A percentile compares a stretch with the other conserved stretches of the same genome.
phyloP scores from a whole-genome alignment of 92 coral and sea anemone genomes.

The Anthopleura xanthogrammica region DNA sequence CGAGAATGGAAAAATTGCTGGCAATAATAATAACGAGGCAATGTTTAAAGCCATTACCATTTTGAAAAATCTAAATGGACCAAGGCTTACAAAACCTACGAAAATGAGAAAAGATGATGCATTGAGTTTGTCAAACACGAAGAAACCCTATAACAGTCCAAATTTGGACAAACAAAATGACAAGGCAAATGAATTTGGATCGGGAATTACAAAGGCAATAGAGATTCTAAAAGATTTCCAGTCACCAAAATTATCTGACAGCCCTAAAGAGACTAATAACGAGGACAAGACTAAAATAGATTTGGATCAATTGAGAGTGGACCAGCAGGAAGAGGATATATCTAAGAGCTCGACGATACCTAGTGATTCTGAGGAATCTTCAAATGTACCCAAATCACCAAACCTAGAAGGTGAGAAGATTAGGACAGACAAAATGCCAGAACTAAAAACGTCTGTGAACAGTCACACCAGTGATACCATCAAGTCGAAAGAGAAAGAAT shows the following conservation, averaged over 20 bases:
- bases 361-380: not conserved
- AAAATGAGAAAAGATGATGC: not conserved
- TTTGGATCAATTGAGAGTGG: no score
- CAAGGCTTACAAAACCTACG: not conserved
- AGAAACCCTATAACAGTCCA: constrained; percentile 12
- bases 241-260: constrained; percentile 3
- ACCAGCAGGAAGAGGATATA: not conserved
- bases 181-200: not conserved
- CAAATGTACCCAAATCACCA: not conserved
- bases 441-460: not conserved
- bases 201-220: constrained; percentile 27
- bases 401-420: not conserved
- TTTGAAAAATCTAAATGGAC: constrained; percentile 11
- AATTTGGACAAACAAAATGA: not conserved
- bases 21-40: not conserved
- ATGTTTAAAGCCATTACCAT: constrained; percentile 13
- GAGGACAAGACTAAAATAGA: not conserved
- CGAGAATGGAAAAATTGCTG: not conserved
- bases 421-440: constrained; percentile 1
- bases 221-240: constrained; percentile 15
- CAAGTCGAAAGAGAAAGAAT: constrained; percentile 4
- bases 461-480: constrained; percentile 3
- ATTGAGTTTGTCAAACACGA: not conserved
- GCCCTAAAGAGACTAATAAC: not conserved
- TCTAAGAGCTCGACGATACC: not conserved